Evolutionary conservation across 2,888 invertebrate species (phyloP).

Genomic region (Papilio demoleus): DNA sequence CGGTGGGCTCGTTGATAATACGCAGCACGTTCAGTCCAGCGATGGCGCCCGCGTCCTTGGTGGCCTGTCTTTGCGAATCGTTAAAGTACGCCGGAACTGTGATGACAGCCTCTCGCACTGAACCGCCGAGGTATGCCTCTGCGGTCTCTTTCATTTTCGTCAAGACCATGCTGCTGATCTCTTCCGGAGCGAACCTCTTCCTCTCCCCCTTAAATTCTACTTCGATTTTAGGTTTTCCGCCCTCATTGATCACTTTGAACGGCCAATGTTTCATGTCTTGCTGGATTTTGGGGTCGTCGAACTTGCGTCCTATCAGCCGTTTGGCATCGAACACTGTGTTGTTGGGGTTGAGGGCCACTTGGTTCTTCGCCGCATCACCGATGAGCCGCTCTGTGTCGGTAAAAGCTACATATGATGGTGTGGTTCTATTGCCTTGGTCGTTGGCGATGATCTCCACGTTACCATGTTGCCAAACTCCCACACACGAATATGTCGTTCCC

Average conservation of each 20-base stretch:
- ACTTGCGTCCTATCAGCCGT: slow-evolving; percentile 91
- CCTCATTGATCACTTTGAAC: slow-evolving; percentile 87
- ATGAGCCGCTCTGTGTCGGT: slow-evolving; percentile 92
- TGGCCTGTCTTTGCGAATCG: slow-evolving; percentile 89
- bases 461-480: slow-evolving; percentile 92
- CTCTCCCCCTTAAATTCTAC: slow-evolving; percentile 86
- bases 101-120: slow-evolving; percentile 89
- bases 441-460: slow-evolving; percentile 94
- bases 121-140: slow-evolving; percentile 87
- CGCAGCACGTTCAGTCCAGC: slow-evolving; percentile 91
- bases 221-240: slow-evolving; percentile 87
- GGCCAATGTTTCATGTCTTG: slow-evolving; percentile 93
- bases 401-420: slow-evolving; percentile 94
- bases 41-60: slow-evolving; percentile 92
- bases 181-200: slow-evolving; percentile 87
- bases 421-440: slow-evolving; percentile 94
- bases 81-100: slow-evolving; percentile 93
- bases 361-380: slow-evolving; percentile 94
- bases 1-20: slow-evolving; percentile 93
- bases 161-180: slow-evolving; percentile 87
- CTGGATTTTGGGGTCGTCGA: slow-evolving; percentile 89
- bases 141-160: slow-evolving; percentile 85
- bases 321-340: slow-evolving; percentile 92
- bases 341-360: slow-evolving; percentile 89
- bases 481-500: slow-evolving; percentile 94